Evolutionary conservation across 2,113 vertebrate species (phyloP), one percentile per base, ranked within the genome.

Genomic region (Apaloderma vittatum): DNA sequence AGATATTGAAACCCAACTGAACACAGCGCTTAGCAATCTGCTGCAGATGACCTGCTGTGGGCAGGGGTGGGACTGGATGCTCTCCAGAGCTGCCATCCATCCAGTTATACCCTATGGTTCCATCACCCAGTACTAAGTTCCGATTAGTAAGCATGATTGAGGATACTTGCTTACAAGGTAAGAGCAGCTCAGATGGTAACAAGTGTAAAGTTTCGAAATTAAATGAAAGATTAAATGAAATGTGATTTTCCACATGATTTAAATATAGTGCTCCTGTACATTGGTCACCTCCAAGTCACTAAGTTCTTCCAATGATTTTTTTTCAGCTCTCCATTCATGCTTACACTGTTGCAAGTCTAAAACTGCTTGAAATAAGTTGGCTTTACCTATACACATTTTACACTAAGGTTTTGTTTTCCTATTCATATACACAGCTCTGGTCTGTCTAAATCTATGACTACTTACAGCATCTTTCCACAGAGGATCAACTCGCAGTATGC

Each of bases 31-130:
- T 30, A 93, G 26, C 40, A 81, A 17, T n/a, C 18, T 52, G 54
- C n/a, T 26, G 21, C 68, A 24, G 13, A 29, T 72, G 24, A 52
- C 16, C 8, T 73, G 4, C 40, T 84, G 26, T 16, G 8, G 11
- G 14, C 36, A 71, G 27, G 30, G 17, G 7, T 22, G 51, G 18
- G n/a, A 48, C 40, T 52, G 30, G 5, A 12, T 0, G 0, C 8
- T n/a, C 36, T 70, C 49, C 34, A 40, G 45, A 57, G 36, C 16
- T 94, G 40, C 9, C 6, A 2, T 36, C 65, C n/a, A 59, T 40
- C 73, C 2, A 3, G 6, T n/a, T 84, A 12, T 19, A 15, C 8
- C 11, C 24, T 20, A 32, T 0, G 0, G 7, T 54, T 87, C 68
- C 58, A 27, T 27, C 23, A 54, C 15, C 15, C 4, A 71, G 15